Evolutionary conservation across 2,797 vertebrate species (phyloP).

Genomic region (Galagoides demidoff): DNA sequence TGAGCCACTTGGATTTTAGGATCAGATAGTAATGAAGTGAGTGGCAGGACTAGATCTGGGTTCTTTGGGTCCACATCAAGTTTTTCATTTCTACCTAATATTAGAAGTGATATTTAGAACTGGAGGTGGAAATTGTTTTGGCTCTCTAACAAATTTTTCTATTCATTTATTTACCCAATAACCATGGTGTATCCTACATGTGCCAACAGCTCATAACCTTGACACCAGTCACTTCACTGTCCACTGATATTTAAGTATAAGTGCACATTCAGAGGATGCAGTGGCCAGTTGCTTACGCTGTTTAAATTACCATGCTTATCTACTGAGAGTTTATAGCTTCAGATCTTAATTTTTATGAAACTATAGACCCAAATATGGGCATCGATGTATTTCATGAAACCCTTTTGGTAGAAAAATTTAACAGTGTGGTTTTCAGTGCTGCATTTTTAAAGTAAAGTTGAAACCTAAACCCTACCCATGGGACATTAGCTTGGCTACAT

Average conservation of each 20-base stretch:
- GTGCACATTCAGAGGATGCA: neutral
- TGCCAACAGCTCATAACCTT: conserved; percentile 33
- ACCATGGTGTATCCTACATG: conserved; percentile 21
- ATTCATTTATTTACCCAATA: conserved; percentile 50
- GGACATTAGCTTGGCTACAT: conserved; percentile 49
- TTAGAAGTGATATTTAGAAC: neutral
- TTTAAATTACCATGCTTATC: conserved; percentile 51
- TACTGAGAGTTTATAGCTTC: conserved; percentile 44
- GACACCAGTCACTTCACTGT: neutral
- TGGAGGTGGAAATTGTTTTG: neutral
- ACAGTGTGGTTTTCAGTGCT: conserved; percentile 60
- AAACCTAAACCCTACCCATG: conserved; percentile 62
- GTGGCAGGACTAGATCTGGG: neutral
- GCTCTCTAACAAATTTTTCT: neutral
- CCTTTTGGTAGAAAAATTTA: conserved; percentile 49
- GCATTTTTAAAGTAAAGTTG: conserved; percentile 22
- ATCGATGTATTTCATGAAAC: conserved; percentile 54
- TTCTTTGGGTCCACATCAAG: neutral
- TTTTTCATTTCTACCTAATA: neutral
- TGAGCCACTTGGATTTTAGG: neutral
- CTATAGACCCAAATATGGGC: conserved; percentile 45
- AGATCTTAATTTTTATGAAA: conserved; percentile 62
- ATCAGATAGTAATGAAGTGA: neutral
- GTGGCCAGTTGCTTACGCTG: neutral
- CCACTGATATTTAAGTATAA: conserved; percentile 49